A percentile compares a stretch with the other conserved stretches of the same genome.
These are phyloP conservation scores for Sebastes taczanowskii DNA, from an alignment of 2,797 vertebrate genomes.

Conservation along the genomic window DNA sequence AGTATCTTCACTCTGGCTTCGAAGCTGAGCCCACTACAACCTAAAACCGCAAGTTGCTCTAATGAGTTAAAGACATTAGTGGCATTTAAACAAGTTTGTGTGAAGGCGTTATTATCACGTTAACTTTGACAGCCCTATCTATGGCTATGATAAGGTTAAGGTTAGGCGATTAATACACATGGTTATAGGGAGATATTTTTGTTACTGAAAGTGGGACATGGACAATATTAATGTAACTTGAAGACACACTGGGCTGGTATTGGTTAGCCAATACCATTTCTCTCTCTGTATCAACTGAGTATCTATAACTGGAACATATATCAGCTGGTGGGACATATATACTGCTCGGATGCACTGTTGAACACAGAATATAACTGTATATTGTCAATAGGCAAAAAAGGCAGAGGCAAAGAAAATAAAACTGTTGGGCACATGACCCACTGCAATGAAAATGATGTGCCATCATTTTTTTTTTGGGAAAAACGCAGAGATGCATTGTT, in stretches of 20 bases:
- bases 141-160: no score
- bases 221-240: no score
- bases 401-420: background rate
- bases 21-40: no score
- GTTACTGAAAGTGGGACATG: no score
- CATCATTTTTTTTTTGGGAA: background rate
- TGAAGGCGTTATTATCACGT: no score
- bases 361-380: background rate
- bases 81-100: no score
- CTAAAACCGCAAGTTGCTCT: no score
- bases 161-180: no score
- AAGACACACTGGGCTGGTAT: background rate
- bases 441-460: slow-evolving; percentile 30
- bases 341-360: slow-evolving; percentile 5
- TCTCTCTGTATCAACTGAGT: background rate
- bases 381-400: background rate
- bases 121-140: no score
- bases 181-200: no score
- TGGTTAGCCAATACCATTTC: background rate
- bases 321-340: background rate
- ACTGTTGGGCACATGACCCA: slow-evolving; percentile 11
- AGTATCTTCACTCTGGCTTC: no score
- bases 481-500: slow-evolving; percentile 18
- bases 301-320: background rate
- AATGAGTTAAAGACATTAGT: no score